phyloP scores from a whole-genome alignment of 92 coral and sea anemone genomes.

The Chrysogorgia sp. region DNA sequence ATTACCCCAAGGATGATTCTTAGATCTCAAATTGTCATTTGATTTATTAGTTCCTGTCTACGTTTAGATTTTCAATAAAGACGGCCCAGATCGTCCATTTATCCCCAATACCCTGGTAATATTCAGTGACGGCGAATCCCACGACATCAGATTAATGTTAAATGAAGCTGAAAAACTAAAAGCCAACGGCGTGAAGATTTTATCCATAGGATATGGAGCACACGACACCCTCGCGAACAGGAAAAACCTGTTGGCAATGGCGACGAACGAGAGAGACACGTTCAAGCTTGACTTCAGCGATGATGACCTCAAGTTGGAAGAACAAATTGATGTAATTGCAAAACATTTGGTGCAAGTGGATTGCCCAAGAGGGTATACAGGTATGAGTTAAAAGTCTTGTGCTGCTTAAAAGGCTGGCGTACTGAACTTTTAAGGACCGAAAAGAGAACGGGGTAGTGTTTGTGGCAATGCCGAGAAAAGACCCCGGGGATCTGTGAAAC shows the following conservation, averaged over 20 bases:
- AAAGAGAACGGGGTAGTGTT: too few relatives aligned
- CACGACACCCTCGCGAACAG: not conserved
- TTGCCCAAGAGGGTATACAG: conserved; percentile 24
- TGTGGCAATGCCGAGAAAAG: too few relatives aligned
- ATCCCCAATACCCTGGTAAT: conserved; percentile 21
- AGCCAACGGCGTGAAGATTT: conserved; percentile 19
- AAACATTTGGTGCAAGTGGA: conserved; percentile 36
- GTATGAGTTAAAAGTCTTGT: not conserved
- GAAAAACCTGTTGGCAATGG: conserved; percentile 24
- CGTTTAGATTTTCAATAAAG: conserved; percentile 14
- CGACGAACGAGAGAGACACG: conserved; percentile 19
- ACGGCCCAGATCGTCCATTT: conserved; percentile 30
- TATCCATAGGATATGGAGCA: conserved; percentile 24
- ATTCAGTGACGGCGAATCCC: conserved; percentile 31
- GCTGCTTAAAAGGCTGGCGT: too few relatives aligned
- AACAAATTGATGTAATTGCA: conserved; percentile 30
- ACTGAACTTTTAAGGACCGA: too few relatives aligned
- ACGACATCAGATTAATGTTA: conserved; percentile 16
- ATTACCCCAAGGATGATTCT: too few relatives aligned
- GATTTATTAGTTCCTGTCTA: too few relatives aligned
- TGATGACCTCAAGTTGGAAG: conserved; percentile 23
- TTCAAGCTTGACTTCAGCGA: conserved; percentile 25
- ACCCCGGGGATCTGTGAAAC: too few relatives aligned
- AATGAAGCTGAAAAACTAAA: conserved; percentile 22
- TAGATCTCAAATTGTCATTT: too few relatives aligned